Percentiles rank a stretch among this genome's conserved stretches.
phyloP scores from a whole-genome alignment of 2,888 invertebrate genomes.

The Griposia aprilina region DNA sequence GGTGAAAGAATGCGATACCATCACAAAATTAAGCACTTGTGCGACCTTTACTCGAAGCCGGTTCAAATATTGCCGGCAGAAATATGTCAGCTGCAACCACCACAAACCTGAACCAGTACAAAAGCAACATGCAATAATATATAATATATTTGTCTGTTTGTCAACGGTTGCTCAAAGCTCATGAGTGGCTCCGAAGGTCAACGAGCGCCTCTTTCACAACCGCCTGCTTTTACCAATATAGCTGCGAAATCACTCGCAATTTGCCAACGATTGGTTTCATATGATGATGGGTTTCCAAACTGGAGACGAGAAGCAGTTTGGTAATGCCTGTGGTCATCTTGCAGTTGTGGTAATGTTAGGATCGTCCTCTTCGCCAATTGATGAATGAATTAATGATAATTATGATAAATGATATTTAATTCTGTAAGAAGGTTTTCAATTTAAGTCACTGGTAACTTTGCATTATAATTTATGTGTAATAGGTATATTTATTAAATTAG shows the following conservation, averaged over 20 bases:
- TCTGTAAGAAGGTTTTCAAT: neutral
- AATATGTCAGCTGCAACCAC: slow-evolving; percentile 2
- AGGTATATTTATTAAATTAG: too few species aligned
- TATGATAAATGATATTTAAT: neutral
- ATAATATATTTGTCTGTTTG: slow-evolving; percentile 53
- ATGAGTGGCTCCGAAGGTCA: slow-evolving; percentile 58
- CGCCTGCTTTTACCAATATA: slow-evolving; percentile 54
- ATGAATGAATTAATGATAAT: neutral
- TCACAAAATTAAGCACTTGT: neutral
- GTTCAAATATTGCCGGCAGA: neutral
- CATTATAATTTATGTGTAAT: neutral
- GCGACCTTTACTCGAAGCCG: neutral
- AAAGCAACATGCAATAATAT: slow-evolving; percentile 54
- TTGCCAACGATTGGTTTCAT: slow-evolving; percentile 26
- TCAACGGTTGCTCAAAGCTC: slow-evolving; percentile 60
- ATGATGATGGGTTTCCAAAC: slow-evolving; percentile 44
- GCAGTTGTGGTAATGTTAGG: neutral
- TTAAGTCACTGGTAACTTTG: neutral
- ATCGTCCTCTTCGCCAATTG: neutral
- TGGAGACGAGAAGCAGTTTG: slow-evolving; percentile 17
- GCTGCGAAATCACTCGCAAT: slow-evolving; percentile 50
- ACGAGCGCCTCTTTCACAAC: slow-evolving; percentile 56
- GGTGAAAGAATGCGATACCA: neutral
- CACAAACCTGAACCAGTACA: slow-evolving; percentile 14
- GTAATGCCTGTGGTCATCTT: slow-evolving; percentile 20